phyloP scores from a whole-genome alignment of 2,888 invertebrate species.

The Lepidocyrtinus sp. region DNA sequence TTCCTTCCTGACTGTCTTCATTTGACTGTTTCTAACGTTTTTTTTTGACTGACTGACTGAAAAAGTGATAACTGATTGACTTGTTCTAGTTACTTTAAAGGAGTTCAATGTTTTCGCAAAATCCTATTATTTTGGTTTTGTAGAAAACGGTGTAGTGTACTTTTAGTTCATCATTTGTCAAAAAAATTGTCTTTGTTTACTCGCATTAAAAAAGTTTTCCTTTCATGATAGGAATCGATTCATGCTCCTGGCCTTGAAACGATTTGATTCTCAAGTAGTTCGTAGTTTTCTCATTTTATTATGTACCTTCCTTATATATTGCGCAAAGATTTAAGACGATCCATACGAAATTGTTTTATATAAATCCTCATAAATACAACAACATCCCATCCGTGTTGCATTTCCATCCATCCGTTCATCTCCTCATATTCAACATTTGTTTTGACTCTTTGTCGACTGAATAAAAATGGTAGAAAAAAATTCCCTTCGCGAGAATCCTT shows the following conservation, averaged over 20 bases:
- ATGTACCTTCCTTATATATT: not conserved
- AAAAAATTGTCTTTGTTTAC: not conserved
- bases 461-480: not conserved
- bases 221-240: not conserved
- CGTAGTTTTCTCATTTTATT: constrained; percentile 3
- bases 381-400: not conserved
- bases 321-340: not conserved
- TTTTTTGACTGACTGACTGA: not conserved
- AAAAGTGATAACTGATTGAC: not conserved
- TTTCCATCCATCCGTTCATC: too few relatives aligned
- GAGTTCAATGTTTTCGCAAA: too few relatives aligned
- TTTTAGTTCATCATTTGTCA: too few relatives aligned
- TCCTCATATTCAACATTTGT: not conserved
- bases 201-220: too few relatives aligned
- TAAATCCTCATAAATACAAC: not conserved
- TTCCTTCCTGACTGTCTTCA: constrained; percentile 35
- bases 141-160: too few relatives aligned
- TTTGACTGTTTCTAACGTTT: constrained; percentile 24
- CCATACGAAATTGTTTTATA: not conserved
- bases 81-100: too few relatives aligned
- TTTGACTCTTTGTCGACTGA: not conserved
- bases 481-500: too few relatives aligned
- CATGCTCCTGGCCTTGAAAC: too few relatives aligned
- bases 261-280: too few relatives aligned
- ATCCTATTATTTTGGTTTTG: too few relatives aligned